Evolutionary conservation across 2,113 vertebrate genomes (phyloP), one percentile per base, ranked within the genome.

Genomic region (Tachysurus fulvidraco): DNA sequence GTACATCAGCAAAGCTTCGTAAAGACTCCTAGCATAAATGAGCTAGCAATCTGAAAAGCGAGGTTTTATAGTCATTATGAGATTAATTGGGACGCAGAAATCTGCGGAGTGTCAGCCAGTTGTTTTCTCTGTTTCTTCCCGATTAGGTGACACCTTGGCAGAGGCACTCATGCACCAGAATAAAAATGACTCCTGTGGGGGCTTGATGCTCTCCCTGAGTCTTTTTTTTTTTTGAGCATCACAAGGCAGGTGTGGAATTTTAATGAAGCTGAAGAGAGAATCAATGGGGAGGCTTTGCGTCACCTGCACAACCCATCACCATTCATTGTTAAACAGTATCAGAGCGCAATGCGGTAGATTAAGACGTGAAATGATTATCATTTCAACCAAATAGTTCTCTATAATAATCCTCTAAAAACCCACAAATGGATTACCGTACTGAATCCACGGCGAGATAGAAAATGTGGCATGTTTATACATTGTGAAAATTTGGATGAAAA

Each of bases 161-260:
- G 96, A 96, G 88, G 95, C 94, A 46, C 93, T 96, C 77, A 95
- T 97, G 96, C 94, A 95, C 3, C 93, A 95, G 93, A 97, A 97
- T 59, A 96, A 95, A 88, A 88, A 96, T 96, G 90, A 95, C 95
- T 86, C 95, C 95, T 89, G 90, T 93, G 46, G 95, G 86, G 96
- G 17, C 92, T 95, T 89, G 94, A 94, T 0, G 96, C 95, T 9
- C 92, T 96, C 84, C 95, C 95, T 55, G 94, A 96, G 88, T 95
- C 95, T 44, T 90, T 97, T 96, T 83, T 30, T 80, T 59, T 80
- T 59, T 59, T 93, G 89, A 97, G 96, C 93, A 94, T 95, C 6
- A 91, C 95, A 90, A 90, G 95, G 86, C 95, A 94, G 30, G 92
- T 96, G 91, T 94, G 95, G 93, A 97, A 97, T 93, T 90, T 95